A percentile compares a stretch with the other conserved stretches of the same genome.
phyloP scores from a whole-genome alignment of 1,140 invertebrate species.

The Saxidomus purpurata region DNA sequence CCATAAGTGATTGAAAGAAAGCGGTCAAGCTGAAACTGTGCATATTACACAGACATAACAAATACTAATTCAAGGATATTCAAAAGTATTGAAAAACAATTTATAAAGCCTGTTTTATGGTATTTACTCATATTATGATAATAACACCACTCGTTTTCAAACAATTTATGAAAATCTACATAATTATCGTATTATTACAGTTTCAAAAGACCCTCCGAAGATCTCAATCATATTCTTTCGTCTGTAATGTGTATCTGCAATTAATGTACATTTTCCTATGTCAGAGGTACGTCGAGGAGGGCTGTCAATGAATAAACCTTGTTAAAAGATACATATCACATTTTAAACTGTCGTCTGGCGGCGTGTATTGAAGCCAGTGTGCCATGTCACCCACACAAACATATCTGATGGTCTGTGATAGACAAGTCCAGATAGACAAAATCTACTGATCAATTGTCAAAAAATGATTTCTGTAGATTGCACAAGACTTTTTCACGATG shows the following conservation, averaged over 20 bases:
- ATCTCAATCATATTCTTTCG: neutral
- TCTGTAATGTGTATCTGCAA: neutral
- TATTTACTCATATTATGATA: neutral
- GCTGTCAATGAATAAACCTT: constrained; percentile 4
- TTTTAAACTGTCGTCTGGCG: neutral
- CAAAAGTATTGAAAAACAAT: neutral
- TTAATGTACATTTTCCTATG: neutral
- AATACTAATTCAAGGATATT: neutral
- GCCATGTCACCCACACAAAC: neutral
- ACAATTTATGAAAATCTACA: constrained; percentile 7
- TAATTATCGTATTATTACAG: neutral
- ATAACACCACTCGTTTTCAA: neutral
- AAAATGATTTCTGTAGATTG: neutral
- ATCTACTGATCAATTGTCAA: neutral
- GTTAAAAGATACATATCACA: constrained; percentile 22
- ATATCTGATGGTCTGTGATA: neutral
- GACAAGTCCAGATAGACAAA: constrained; percentile 6
- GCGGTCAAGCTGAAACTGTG: too few relatives aligned
- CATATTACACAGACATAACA: too few relatives aligned
- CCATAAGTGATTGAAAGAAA: too few relatives aligned
- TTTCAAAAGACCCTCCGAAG: neutral
- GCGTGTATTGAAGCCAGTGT: neutral
- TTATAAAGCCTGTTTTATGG: neutral
- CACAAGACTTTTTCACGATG: neutral
- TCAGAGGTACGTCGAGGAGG: neutral